Base-by-base conservation (phyloP, 2,113 vertebrate genomes). In the Indicator indicator region DNA sequence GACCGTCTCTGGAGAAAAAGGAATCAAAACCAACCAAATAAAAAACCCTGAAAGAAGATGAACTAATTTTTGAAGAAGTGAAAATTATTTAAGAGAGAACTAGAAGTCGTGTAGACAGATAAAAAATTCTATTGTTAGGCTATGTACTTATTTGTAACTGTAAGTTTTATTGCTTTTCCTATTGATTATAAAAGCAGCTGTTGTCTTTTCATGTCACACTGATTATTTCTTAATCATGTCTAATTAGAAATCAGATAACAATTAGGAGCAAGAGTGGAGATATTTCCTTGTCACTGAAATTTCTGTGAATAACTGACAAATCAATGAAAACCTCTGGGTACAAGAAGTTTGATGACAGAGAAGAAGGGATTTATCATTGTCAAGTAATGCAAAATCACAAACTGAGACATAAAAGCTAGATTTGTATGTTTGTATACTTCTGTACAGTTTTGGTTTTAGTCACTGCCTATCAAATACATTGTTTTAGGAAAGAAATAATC, bases 151-250 rank as follows among this genome's bases (percentile, higher is more conserved):
- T 33, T 90, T 92, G 16, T 38, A 79, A 68, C 24, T 60, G 0
- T 26, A 69, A 8, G 4, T 83, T 55, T 27, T 16, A 0, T 33
- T 81, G 1, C 0, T 3, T 74, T 27, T 58, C 12, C 12, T 6
- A 8, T 38, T 79, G 26, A 38, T 54, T 89, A 77, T 62, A 38
- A 73, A 56, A 71, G 27, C 28, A 3, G 48, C 4, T 88, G 9
- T 17, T 79, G 85, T 90, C 2, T 11, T 72, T 33, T 65, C 1
- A 0, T 90, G 8, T 82, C 33, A 60, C 48, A 21, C 2, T 40
- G 12, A 19, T 68, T 40, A 8, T 52, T 79, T 75, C 64, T 50
- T 52, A 52, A 55, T 68, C 50, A 52, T n/a, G 56, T 30, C 4
- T 60, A 69, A 46, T 59, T 68, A 83, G 28, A 56, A 54, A 42